Evolutionary conservation across 2,113 vertebrate genomes (phyloP), one percentile per base, ranked within the genome.

Genomic region (Pica pica): DNA sequence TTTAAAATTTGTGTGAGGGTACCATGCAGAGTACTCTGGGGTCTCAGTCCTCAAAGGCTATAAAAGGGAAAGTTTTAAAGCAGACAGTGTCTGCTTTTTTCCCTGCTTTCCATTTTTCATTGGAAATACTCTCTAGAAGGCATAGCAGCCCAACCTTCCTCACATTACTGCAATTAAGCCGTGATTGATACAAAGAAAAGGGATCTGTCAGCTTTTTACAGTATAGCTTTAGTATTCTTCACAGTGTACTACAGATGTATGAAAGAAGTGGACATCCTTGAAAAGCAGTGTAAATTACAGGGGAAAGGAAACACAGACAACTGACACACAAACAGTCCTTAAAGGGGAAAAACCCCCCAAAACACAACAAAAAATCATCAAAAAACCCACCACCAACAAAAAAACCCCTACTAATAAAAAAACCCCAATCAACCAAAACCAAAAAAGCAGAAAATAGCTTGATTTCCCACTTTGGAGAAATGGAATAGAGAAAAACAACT

Each of bases 341-440:
- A 42, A 67, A 53, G 2, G 1, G 2, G 2, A 22, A 23, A 37
- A 11, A 35, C 41, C 3, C 2, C 3, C 10, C 17, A 6, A 13
- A 7, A 7, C 13, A 50, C 17, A 17, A 53, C 10, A 11, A 53
- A 44, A 61, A 44, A 69, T 21, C 39, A 33, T 3, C 5, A 27
- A 39, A 73, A 70, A 44, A 6, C 3, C 9, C 16, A 44, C 4
- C 37, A 13, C 13, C 16, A 44, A 2, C 16, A 20, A 31, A 65
- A 50, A 27, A 22, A 1, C 2, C 28, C 28, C 11, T 13, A 74
- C 12, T 16, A 44, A 2, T 10, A 19, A 24, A 65, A 49, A 27
- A 21, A 2, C 2, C 13, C 42, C 42, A 7, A 74, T 11, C 31
- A 52, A 31, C 16, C 7, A 28, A 26, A 27, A 16, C 20, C 15